Evolutionary conservation across 2,797 vertebrate species (phyloP).

Genomic region (Pangasius sanitwongsei): DNA sequence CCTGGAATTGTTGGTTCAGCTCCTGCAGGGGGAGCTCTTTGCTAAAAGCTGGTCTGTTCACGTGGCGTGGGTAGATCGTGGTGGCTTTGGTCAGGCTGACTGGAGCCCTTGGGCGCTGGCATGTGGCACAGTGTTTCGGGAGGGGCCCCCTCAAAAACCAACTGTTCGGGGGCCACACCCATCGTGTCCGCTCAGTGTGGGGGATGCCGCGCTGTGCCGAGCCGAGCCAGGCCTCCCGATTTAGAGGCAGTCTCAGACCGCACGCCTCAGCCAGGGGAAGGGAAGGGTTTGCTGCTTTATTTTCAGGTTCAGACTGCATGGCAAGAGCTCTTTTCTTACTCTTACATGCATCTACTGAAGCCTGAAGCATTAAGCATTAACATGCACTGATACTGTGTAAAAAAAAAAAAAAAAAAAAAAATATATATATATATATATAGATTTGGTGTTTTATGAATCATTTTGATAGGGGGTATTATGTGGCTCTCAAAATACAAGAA

Average conservation of each 20-base stretch:
- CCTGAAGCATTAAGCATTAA: neutral
- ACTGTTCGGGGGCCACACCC: conserved; percentile 83
- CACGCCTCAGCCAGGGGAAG: conserved; percentile 60
- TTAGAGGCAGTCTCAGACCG: conserved; percentile 79
- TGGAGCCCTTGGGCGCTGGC: conserved; percentile 90
- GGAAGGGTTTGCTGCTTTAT: conserved; percentile 77
- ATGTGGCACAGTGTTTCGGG: conserved; percentile 81
- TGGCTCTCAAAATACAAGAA: conserved; percentile 31
- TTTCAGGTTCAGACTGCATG: conserved; percentile 72
- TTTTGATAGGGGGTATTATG: conserved; percentile 26
- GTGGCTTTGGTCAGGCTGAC: conserved; percentile 88
- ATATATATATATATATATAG: neutral
- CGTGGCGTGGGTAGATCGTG: conserved; percentile 79
- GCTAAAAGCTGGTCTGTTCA: conserved; percentile 47
- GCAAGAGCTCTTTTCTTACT: conserved; percentile 54
- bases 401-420: neutral
- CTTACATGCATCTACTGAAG: neutral
- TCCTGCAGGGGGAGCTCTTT: conserved; percentile 52
- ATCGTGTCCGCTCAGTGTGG: conserved; percentile 80
- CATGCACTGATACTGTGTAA: neutral
- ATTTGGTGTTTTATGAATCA: neutral
- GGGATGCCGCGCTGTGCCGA: conserved; percentile 77
- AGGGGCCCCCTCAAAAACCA: conserved; percentile 86
- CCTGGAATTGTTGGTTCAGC: conserved; percentile 1
- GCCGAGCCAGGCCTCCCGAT: conserved; percentile 74